phyloP scores from a whole-genome alignment of 2,113 vertebrate genomes.

The Eretmochelys imbricata region DNA sequence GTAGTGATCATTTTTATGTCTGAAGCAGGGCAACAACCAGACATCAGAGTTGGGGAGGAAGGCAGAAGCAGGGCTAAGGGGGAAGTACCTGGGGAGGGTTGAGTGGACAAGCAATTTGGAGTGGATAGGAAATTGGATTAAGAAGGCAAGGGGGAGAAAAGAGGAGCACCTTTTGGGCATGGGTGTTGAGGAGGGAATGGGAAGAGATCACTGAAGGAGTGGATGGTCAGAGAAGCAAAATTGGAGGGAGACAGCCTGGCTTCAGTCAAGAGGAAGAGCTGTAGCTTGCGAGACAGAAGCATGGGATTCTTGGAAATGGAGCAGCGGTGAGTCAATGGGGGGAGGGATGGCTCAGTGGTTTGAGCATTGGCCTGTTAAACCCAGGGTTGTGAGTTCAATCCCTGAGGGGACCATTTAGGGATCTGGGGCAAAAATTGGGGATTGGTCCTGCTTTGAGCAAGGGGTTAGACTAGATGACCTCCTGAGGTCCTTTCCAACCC shows the following conservation, averaged over 20 bases:
- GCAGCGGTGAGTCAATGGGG: background rate
- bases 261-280: background rate
- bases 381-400: no score
- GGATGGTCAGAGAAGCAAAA: background rate
- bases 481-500: no score
- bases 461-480: no score
- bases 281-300: background rate
- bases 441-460: no score
- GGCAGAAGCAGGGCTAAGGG: background rate
- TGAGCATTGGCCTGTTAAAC: no score
- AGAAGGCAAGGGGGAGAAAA: no score
- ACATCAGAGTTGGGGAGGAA: background rate
- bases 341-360: no score
- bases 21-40: background rate
- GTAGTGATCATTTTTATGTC: background rate
- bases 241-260: background rate
- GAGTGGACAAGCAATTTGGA: background rate
- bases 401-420: no score
- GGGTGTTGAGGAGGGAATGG: no score
- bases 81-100: no score
- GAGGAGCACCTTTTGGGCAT: background rate
- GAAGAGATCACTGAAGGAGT: background rate
- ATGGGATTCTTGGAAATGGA: background rate
- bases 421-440: no score
- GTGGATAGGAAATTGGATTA: background rate